Conservation (phyloP, 1,140 invertebrate genomes). For the Drosophila navojoa region DNA sequence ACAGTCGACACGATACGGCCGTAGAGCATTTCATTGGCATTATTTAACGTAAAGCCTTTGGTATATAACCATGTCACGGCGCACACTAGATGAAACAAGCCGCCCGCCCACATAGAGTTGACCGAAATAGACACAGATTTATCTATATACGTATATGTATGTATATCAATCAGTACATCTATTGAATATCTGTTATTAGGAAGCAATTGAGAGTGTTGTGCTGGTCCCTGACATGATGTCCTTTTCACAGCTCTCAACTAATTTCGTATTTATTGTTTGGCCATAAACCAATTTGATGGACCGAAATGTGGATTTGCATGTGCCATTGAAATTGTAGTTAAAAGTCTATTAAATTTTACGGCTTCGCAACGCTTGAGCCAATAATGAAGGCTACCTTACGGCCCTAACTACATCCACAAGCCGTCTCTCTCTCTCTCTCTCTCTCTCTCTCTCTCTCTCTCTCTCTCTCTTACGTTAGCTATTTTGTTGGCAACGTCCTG, state of each 20-base stretch:
- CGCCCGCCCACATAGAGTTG: too few species aligned
- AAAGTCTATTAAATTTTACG: conserved; percentile 47
- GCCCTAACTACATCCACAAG: neutral
- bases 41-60: neutral
- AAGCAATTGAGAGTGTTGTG: too few species aligned
- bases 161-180: too few species aligned
- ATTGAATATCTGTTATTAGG: too few species aligned
- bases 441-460: neutral
- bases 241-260: conserved; percentile 8
- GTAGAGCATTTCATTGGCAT: neutral
- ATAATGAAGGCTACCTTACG: conserved; percentile 26
- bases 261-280: conserved; percentile 11
- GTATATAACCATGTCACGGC: neutral
- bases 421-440: neutral
- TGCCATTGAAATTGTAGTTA: conserved; percentile 34
- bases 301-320: conserved; percentile 31
- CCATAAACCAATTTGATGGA: too few species aligned
- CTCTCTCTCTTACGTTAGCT: neutral
- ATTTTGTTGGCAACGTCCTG: conserved; percentile 7
- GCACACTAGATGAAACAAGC: neutral
- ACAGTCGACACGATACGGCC: neutral
- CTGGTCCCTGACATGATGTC: conserved; percentile 3
- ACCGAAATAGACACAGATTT: too few species aligned
- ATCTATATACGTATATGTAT: too few species aligned
- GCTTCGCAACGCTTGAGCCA: conserved; percentile 22